These are phyloP conservation scores for Pitangus sulphuratus DNA, from an alignment of 2,797 vertebrate species.

Conservation along the genomic window DNA sequence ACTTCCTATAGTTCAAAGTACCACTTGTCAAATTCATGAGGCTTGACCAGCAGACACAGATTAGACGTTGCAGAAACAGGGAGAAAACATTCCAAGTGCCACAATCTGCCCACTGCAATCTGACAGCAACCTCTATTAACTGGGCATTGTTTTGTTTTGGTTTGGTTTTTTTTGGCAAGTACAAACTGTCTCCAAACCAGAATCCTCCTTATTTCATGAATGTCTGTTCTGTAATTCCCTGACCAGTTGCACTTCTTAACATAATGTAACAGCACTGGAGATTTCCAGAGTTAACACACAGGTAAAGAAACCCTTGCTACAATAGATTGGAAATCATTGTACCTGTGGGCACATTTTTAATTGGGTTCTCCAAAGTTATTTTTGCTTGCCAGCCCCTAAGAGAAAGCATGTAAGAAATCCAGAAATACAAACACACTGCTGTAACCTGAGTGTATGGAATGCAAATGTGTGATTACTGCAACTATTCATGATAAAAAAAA, in stretches of 20 bases:
- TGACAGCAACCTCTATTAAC: neutral
- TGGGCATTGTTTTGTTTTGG: neutral
- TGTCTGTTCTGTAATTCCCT: neutral
- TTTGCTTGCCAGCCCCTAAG: neutral
- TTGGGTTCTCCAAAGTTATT: neutral
- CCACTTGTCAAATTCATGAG: neutral
- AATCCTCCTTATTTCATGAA: neutral
- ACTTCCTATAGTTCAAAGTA: neutral
- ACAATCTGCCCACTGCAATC: neutral
- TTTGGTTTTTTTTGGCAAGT: neutral
- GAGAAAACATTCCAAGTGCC: neutral
- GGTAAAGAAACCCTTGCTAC: neutral
- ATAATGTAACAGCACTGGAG: neutral
- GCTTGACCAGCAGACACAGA: neutral
- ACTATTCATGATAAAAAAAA: neutral
- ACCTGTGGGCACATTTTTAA: neutral
- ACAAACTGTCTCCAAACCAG: neutral
- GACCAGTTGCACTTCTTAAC: neutral
- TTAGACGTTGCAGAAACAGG: neutral
- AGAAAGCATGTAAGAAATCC: neutral
- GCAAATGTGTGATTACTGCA: neutral
- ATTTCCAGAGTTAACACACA: neutral
- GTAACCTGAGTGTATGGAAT: neutral
- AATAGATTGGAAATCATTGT: neutral
- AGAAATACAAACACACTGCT: neutral